Evolutionary conservation across 2,113 vertebrate species (phyloP), one percentile per base, ranked within the genome.

Genomic region (Porphyrio hochstetteri): DNA sequence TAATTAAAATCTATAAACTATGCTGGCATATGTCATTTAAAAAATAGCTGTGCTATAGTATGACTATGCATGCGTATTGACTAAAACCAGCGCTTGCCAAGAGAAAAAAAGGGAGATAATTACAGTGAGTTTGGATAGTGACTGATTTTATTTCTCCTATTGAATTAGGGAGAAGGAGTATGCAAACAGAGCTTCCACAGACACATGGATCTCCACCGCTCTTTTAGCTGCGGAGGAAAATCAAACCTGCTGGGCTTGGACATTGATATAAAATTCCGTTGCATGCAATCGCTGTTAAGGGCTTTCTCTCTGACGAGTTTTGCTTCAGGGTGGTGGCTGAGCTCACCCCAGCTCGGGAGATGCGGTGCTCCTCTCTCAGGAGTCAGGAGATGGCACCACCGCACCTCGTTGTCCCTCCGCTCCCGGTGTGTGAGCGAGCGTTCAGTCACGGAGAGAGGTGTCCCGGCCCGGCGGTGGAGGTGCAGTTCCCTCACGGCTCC

Each of bases 1-100:
- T 94, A 92, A 96, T 93, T 93, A 92, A 96, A 95, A 94, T 92
- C 96, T 92, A 92, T 89, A 94, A 91, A 87, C 81, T 79, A 84
- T 4, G 10, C 86, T 86, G 86, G 88, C 93, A 95, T 95, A 94
- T 94, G 95, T 84, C 91, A 92, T 96, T 86, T 96, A 36, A 94
- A 95, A 96, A 94, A 65, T 67, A 94, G 86, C 77, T 92, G n/a
- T 33, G 80, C 60, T 92, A 35, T 95, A 88, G 80, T 79, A 84
- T 93, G 88, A 91, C 86, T 90, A n/a, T 92, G 95, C 77, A 82
- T 69, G 86, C 0, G 2, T 92, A 53, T 44, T 86, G 90, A 90
- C 88, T 90, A 84, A 90, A 90, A 96, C 88, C 56, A 91, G 69
- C 44, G 10, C 90, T 93, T 94, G 91, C 86, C 93, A 90, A 89